A percentile compares a stretch with the other conserved stretches of the same genome.
phyloP scores from a whole-genome alignment of 2,113 vertebrate genomes.

The Tretioscincus oriximinensis region DNA sequence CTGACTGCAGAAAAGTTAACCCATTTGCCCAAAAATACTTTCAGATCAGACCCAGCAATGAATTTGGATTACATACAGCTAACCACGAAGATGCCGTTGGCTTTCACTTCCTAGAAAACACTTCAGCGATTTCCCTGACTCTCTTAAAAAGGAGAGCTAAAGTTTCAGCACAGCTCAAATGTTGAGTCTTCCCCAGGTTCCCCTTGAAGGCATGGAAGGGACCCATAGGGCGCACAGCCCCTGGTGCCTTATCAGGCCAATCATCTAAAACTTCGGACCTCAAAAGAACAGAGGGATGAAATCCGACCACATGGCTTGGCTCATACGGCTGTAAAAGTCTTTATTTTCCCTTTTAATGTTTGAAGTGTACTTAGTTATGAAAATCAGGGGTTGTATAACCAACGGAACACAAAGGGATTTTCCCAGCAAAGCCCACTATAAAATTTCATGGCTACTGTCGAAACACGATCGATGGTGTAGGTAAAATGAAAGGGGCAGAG shows the following conservation, averaged over 20 bases:
- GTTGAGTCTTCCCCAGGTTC: slow-evolving; percentile 10
- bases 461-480: not conserved
- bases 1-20: slow-evolving; percentile 9
- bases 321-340: slow-evolving; percentile 61
- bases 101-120: not conserved
- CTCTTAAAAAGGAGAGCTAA: not conserved
- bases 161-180: accelerated
- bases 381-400: slow-evolving; percentile 55
- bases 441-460: slow-evolving; percentile 50
- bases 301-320: slow-evolving; percentile 53
- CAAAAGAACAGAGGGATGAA: slow-evolving; percentile 55
- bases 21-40: slow-evolving; percentile 15
- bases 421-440: slow-evolving; percentile 46
- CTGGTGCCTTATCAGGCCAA: slow-evolving; percentile 45
- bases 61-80: slow-evolving; percentile 61
- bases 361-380: slow-evolving; percentile 40
- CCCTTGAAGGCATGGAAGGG: not conserved
- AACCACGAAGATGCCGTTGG: slow-evolving; percentile 36
- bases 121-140: slow-evolving; percentile 19
- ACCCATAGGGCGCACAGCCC: not conserved
- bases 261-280: slow-evolving; percentile 52
- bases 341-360: slow-evolving; percentile 55
- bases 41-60: slow-evolving; percentile 52
- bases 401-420: slow-evolving; percentile 26
- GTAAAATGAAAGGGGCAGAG: not conserved